These are phyloP conservation scores for Lamprotornis superbus DNA, from an alignment of 2,113 vertebrate genomes.

Conservation along the genomic window DNA sequence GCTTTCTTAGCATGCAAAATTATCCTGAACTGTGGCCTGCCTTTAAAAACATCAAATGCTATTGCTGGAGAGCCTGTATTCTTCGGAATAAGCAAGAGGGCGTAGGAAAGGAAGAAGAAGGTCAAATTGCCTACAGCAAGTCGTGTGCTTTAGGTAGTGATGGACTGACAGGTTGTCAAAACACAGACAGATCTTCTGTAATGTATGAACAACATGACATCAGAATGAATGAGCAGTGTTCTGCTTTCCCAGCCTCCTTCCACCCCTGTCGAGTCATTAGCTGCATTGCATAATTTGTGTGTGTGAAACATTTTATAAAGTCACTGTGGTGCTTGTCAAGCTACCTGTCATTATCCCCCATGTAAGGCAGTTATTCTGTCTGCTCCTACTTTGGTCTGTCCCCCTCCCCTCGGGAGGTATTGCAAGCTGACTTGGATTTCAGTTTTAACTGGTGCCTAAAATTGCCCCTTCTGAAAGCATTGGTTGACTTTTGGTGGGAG, in stretches of 20 bases:
- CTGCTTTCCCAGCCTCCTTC: constrained; percentile 27
- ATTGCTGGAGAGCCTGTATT: neutral
- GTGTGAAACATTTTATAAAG: constrained; percentile 41
- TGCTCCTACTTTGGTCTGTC: neutral
- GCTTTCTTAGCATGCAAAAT: constrained; percentile 10
- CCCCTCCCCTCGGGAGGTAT: neutral
- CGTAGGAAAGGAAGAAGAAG: constrained; percentile 41
- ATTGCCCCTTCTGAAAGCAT: neutral
- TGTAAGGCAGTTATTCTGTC: constrained; percentile 11
- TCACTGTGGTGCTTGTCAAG: constrained; percentile 52
- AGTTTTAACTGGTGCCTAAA: neutral
- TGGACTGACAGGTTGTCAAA: constrained; percentile 58
- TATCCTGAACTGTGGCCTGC: neutral
- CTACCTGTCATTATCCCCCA: constrained; percentile 39
- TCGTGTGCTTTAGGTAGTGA: constrained; percentile 22
- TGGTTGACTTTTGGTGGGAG: neutral
- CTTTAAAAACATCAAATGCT: constrained; percentile 9
- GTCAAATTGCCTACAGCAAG: constrained; percentile 42
- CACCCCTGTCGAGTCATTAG: neutral
- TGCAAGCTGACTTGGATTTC: neutral
- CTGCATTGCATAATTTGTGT: constrained; percentile 48
- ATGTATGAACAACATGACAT: neutral
- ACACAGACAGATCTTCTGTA: constrained; percentile 1
- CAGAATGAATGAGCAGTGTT: constrained; percentile 23
- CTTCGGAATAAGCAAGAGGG: constrained; percentile 17